phyloP scores from a whole-genome alignment of 2,113 vertebrate genomes.

The Bufo gargarizans region DNA sequence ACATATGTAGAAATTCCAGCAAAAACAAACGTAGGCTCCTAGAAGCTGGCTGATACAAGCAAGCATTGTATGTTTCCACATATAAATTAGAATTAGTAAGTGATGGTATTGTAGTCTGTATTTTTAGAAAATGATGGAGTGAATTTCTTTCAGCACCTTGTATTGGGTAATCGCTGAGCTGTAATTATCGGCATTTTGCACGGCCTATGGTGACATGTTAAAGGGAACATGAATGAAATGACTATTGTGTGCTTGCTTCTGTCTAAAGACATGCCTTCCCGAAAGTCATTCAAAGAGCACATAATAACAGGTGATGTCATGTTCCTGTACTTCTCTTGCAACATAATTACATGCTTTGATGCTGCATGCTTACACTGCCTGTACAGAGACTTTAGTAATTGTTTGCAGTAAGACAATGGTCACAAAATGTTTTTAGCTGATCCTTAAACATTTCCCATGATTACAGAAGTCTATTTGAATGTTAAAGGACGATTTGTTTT shows the following conservation, averaged over 20 bases:
- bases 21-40: background rate
- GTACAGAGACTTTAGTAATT: background rate
- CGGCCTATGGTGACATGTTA: conserved; percentile 34
- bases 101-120: conserved; percentile 31
- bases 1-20: background rate
- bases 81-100: conserved; percentile 17
- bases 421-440: background rate
- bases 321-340: conserved; percentile 33
- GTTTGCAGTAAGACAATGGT: conserved; percentile 27
- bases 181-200: conserved; percentile 41
- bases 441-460: background rate
- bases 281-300: conserved; percentile 37
- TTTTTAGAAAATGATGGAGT: conserved; percentile 28
- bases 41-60: background rate
- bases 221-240: conserved; percentile 44
- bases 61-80: conserved; percentile 6
- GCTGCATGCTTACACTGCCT: conserved; percentile 9
- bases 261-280: conserved; percentile 25
- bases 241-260: conserved; percentile 43
- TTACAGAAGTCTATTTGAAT: background rate
- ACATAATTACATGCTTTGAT: conserved; percentile 42
- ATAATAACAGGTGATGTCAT: conserved; percentile 55
- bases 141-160: conserved; percentile 17
- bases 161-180: conserved; percentile 16
- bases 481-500: background rate